Evolutionary conservation across 2,797 vertebrate species (phyloP), one percentile per base, ranked within the genome.

Genomic region (Sebastes itinus): DNA sequence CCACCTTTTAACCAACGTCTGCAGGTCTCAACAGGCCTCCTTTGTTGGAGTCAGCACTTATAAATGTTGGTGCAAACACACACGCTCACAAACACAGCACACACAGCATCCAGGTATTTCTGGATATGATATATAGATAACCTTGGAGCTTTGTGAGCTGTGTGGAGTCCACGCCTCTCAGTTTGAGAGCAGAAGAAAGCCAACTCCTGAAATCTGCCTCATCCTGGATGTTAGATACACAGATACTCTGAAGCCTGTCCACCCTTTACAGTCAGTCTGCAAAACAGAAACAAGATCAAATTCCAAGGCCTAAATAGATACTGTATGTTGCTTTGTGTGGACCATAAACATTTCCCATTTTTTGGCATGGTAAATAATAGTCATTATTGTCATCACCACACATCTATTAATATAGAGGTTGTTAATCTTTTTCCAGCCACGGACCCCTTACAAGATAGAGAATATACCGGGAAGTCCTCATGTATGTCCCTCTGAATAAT

Each of bases 41-140:
- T 77, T 80, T 78, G 58, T 58, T 38, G n/a, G 32, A 84, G 49
- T 89, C 85, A 88, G 84, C 81, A 87, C 55, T 74, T 79, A 55
- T 68, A 77, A 35, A 46, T 60, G 32, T 54, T 64, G 28, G 70
- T 73, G 54, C 42, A 73, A 58, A 80, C 12, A 66, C 60, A 75
- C 62, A 38, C 10, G 1, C 28, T 62, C 67, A 65, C 28, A 78
- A 72, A 20, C 69, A 52, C 11, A 20, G 63, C 78, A 60, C 56
- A 67, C 84, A 76, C 52, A 75, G 72, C 49, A 55, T 66, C 28
- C 30, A 25, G 65, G 66, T 81, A 82, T 84, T 76, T 85, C 49
- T 82, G 79, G 65, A 67, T 63, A 66, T 83, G 71, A 77, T 83
- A 23, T 78, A 70, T 54, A 69, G 66, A 85, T 68, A 76, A 80